Evolutionary conservation across 2,113 vertebrate genomes (phyloP), one percentile per base, ranked within the genome.

Genomic region (Nyctereutes procyonoides): DNA sequence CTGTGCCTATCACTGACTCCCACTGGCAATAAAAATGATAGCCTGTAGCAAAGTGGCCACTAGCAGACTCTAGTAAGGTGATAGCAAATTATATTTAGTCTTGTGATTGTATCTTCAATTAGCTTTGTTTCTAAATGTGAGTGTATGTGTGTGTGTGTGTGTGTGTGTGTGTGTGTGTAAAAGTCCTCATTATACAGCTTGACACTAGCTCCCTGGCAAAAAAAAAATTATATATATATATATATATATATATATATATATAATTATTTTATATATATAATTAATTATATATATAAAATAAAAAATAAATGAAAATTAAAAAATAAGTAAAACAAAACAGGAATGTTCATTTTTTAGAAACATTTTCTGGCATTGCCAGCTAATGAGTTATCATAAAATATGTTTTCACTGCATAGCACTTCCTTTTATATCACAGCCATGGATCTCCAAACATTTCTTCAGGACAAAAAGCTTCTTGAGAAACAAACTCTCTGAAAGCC

Each of bases 1-100:
- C 94, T 94, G 48, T 85, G 93, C 93, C 91, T 97, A 91, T 98
- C 97, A 62, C 76, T 97, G 96, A 98, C 95, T 98, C 63, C 0
- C 9, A 83, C 15, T 86, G 32, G 35, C 81, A 97, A 97, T 98
- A 98, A 97, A 98, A 98, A 97, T 96, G 96, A 97, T 96, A 96
- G 82, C 92, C 38, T 58, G 22, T 92, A 95, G 92, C 35, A 93
- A 94, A 30, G 3, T 0, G 4, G 87, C 69, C 63, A 48, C 88
- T 93, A 28, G 90, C 11, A 93, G 96, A 97, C 74, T 82, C 28
- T 89, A 77, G 51, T 73, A 92, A 15, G 81, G 32, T 35, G 62
- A 86, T 28, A 26, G 91, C 63, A 97, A 96, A 96, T 97, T 4
- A 84, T 2, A 92, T 63, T 96, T 93, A 74, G 74, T 48, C 51